Conservation (phyloP, 1,140 invertebrate species). For the Drosophila busckii region DNA sequence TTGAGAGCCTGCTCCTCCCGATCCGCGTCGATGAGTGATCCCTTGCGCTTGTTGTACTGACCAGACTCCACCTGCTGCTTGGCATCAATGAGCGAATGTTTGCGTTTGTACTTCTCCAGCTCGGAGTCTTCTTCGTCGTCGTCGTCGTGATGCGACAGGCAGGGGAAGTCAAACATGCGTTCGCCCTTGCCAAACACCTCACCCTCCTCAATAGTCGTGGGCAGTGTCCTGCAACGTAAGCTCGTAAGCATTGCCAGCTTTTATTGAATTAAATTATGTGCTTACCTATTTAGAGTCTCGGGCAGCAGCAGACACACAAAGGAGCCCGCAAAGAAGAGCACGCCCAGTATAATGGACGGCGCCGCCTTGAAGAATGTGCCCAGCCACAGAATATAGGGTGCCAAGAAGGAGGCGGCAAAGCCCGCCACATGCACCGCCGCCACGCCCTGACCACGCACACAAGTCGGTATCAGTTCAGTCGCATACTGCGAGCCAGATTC, state of each 20-base stretch:
- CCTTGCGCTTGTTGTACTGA: constrained; percentile 66
- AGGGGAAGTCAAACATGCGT: constrained; percentile 81
- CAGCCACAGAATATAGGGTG: constrained; percentile 81
- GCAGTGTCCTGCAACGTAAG: constrained; percentile 78
- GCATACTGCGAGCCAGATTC: constrained; percentile 84
- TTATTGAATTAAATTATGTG: no score
- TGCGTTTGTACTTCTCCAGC: constrained; percentile 68
- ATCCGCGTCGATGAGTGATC: constrained; percentile 67
- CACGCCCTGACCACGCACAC: constrained; percentile 83
- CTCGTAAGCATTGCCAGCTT: no score
- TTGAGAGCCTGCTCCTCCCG: constrained; percentile 63
- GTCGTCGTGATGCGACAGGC: constrained; percentile 54
- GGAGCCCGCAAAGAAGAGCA: constrained; percentile 81
- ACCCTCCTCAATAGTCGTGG: constrained; percentile 82
- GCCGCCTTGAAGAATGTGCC: constrained; percentile 81
- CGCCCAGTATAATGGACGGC: constrained; percentile 81
- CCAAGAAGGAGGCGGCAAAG: constrained; percentile 81
- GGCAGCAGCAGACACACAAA: constrained; percentile 82
- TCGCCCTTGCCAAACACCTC: constrained; percentile 83
- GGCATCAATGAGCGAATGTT: constrained; percentile 72
- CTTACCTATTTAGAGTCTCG: constrained; percentile 81
- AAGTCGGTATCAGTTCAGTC: constrained; percentile 84
- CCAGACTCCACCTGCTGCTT: constrained; percentile 61
- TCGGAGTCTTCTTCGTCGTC: constrained; percentile 66
- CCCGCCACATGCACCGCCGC: constrained; percentile 82